Base-by-base conservation (phyloP, 2,113 vertebrate species). In the Panthera uncia region DNA sequence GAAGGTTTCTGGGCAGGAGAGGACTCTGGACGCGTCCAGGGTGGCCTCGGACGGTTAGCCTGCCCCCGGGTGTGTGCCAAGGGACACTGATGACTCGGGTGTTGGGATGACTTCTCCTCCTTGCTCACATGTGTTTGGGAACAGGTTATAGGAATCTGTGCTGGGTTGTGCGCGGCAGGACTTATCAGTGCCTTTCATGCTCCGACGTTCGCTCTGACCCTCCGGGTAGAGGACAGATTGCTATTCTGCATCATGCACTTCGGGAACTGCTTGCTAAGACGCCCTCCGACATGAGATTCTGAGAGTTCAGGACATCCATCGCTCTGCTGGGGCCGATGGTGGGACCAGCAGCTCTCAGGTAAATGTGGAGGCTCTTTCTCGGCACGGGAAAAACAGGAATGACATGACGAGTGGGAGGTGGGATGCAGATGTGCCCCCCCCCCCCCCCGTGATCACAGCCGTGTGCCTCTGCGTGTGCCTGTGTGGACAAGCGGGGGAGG, bases 381-480 rank as follows among this genome's bases (percentile, higher is more conserved):
- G 16, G 66, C n/a, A 0, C 5, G 16, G 91, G 78, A 45, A 11
- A 1, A 19, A 7, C 52, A 7, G 25, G 5, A 23, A 27, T 25
- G 21, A 27, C 5, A 27, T 18, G 0, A 9, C 2, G 14, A 6
- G 33, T 5, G 5, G 63, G 63, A 27, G 19, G 45, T 5, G 25
- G 55, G 45, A 19, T 7, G 13, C 79, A 36, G 48, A 3, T 33
- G 68, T 13, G n/a, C 41, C 3, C 8, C 2, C 25, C 25, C 41
- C 3, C 3, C 8, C 7, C 4, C 0, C 12, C 7, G 1, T 2
- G 13, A 31, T 7, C 57, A 1, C 36, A 12, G 33, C 38, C 57
- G 0, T 6, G 3, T 18, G 45, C 69, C 69, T 57, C 16, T 66
- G 63, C 15, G 0, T 13, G 50, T 15, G 21, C 21, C 27, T 21